Evolutionary conservation across 2,797 vertebrate genomes (phyloP).

Genomic region (Streptopelia turtur): DNA sequence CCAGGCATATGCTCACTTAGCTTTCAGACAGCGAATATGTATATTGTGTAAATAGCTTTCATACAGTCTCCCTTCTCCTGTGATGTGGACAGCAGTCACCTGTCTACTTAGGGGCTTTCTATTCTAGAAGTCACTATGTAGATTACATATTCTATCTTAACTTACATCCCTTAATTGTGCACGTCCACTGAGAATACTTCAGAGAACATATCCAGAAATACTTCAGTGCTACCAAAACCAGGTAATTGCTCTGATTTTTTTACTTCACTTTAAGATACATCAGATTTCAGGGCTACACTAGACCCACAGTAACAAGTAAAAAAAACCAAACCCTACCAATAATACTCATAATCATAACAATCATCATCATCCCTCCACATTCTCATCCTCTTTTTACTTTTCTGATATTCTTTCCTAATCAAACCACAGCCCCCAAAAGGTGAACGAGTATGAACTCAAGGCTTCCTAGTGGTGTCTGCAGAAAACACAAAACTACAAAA

Average conservation of each 20-base stretch:
- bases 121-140: background rate
- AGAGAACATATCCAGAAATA: background rate
- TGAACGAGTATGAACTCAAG: background rate
- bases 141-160: background rate
- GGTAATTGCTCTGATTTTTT: background rate
- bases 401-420: background rate
- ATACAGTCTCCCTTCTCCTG: background rate
- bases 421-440: background rate
- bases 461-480: background rate
- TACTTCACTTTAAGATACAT: background rate
- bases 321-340: background rate
- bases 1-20: constrained; percentile 42
- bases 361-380: background rate
- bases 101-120: constrained; percentile 37
- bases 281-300: background rate
- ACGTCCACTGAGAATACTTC: background rate
- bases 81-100: constrained; percentile 28
- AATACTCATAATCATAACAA: background rate
- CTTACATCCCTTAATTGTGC: constrained; percentile 23
- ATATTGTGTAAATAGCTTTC: constrained; percentile 54
- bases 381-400: background rate
- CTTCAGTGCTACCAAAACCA: background rate
- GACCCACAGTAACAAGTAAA: background rate
- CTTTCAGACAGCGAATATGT: constrained; percentile 49
- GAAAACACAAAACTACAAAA: background rate